Percentiles rank a stretch among this genome's conserved stretches.
Evolutionary conservation across 2,797 vertebrate genomes (phyloP).

Genomic region (Mionectes olivaceus): DNA sequence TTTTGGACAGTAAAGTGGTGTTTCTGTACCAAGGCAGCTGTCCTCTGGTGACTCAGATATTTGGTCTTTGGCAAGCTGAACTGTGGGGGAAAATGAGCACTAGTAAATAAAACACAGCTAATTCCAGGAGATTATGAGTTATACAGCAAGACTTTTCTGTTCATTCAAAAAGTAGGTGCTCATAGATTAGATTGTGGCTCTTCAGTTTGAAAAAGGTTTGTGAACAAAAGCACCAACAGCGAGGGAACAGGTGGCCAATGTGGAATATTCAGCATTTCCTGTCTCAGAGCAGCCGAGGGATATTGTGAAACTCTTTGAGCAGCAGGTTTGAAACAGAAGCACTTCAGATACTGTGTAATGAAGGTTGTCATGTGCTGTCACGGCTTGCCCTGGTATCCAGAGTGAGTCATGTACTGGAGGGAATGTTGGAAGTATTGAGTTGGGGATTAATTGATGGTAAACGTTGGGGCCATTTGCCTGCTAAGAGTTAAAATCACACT

Average conservation of each 20-base stretch:
- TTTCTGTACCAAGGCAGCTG: background rate
- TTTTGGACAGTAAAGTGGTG: background rate
- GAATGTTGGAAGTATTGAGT: background rate
- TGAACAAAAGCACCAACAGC: accelerated
- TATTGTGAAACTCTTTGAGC: background rate
- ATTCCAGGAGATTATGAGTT: background rate
- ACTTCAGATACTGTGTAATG: background rate
- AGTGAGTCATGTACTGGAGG: background rate
- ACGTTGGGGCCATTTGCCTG: background rate
- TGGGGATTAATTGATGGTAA: background rate
- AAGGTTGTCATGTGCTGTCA: background rate
- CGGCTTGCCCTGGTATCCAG: background rate
- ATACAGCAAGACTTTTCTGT: background rate
- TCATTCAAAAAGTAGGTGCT: background rate
- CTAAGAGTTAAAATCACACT: background rate
- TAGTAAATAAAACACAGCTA: background rate
- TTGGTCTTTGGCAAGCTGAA: background rate
- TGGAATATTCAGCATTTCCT: background rate
- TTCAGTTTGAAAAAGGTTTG: background rate
- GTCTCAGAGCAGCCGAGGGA: background rate
- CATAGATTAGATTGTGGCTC: background rate
- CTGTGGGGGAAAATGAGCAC: background rate
- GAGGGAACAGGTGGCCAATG: background rate
- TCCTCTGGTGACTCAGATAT: background rate
- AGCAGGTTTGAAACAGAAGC: background rate